Base-by-base conservation (phyloP, 1,140 invertebrate genomes). In the Leguminivora glycinivorella region DNA sequence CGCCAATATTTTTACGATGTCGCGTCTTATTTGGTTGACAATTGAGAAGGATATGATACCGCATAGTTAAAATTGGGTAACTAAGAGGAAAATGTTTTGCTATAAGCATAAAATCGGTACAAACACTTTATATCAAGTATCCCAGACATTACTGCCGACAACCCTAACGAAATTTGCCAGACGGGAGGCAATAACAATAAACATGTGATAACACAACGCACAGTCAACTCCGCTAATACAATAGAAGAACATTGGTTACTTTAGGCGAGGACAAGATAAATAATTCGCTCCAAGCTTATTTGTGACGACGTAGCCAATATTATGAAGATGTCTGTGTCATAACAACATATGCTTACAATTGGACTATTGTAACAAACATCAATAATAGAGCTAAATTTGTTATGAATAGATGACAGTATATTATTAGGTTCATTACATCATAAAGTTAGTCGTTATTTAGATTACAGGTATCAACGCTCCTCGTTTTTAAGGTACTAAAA, bases 271-370 rank as follows among this genome's bases (percentile, higher is more conserved):
- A 56, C 73, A 74, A 58, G 67, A 78, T 77, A 76, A 79, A 83
- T 81, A 78, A 82, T 76, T 75, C 74, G 69, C 60, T 73, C 70
- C 69, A 70, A 26, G 70, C 69, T 72, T 77, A 73, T 79, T 82
- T 75, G 67, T 72, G 67, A 72, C 68, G n/a, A 25, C 25, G 58
- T 31, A 31, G 58, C 25, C 25, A 63, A 63, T 63, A 63, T 63
- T 58, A 14, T 26, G 56, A 25, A 63, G n/a, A 63, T 31, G 58
- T 29, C 58, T 63, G 3, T n/a, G n/a, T 63, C 26, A 63, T 63
- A 63, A 60, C 25, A 29, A 29, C 26, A 60, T 29, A 63, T 63
- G 58, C 31, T n/a, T 56, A 26, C 40, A 47, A n/a, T 17, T 47
- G 1, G 17, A 47, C 43, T 17, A 47, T 47, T 14, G n/a, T 47